phyloP scores from a whole-genome alignment of 2,797 vertebrate genomes.

The Parauchenoglanis ngamensis region DNA sequence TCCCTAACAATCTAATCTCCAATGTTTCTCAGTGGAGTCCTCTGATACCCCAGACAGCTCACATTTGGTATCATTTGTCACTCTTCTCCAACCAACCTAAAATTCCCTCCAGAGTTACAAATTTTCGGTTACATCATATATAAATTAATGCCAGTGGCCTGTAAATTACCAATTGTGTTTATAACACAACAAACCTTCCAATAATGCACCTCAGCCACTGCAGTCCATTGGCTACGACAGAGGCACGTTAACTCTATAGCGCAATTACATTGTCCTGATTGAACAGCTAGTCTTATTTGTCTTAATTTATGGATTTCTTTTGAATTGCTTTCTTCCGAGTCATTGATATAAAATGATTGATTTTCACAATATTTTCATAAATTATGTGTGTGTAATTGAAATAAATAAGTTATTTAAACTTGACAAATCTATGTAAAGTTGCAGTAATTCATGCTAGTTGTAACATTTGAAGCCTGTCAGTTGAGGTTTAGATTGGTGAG shows the following conservation, averaged over 20 bases:
- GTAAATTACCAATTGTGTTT: neutral
- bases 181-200: neutral
- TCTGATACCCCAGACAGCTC: neutral
- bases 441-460: neutral
- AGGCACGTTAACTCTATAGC: neutral
- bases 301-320: neutral
- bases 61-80: neutral
- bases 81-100: neutral
- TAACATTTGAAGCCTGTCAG: neutral
- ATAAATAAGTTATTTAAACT: neutral
- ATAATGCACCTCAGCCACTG: neutral
- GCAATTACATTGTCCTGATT: neutral
- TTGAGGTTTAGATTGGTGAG: neutral
- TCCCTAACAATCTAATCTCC: neutral
- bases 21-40: neutral
- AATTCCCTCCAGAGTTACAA: neutral
- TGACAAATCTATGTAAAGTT: neutral
- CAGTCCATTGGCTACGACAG: neutral
- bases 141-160: neutral
- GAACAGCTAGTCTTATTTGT: neutral
- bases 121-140: neutral
- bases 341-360: neutral
- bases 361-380: neutral
- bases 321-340: neutral
- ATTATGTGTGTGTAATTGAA: neutral